Evolutionary conservation across 2,113 vertebrate species (phyloP), one percentile per base, ranked within the genome.

Genomic region (Apodemus speciosus): DNA sequence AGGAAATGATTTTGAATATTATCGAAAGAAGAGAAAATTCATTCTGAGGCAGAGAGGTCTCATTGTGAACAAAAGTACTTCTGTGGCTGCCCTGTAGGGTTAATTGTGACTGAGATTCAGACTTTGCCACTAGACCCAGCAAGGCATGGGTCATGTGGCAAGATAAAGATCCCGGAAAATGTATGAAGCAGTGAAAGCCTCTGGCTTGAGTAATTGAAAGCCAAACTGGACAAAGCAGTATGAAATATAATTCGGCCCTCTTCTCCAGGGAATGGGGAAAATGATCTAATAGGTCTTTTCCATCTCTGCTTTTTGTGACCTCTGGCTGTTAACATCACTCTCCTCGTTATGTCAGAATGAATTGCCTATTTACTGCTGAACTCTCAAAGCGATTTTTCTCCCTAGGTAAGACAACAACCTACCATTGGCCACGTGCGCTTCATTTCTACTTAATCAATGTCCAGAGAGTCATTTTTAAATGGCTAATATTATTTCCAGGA

Each of bases 291-390:
- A 80, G 58, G 92, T 83, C 85, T 72, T 96, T 88, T 62, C 66
- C 77, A 90, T 92, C 89, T 95, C 20, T 88, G 95, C 94, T n/a
- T 95, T 90, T 53, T 60, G 83, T 94, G 96, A 96, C 79, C 93
- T 75, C 69, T 73, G 13, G 58, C 71, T 90, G 90, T 95, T 96
- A 97, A 95, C 35, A 79, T 95, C 77, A 25, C 80, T 58, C 92
- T 97, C 95, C 60, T 95, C 2, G 0, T 94, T 97, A 93, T 88
- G 79, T 93, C 84, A 96, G 83, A 97, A 97, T 95, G 90, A 97
- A 95, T 35, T 91, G 46, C n/a, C 87, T 66, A n/a, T 95, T 97
- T 92, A 72, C 88, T 69, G 91, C 9, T 88, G 85, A 97, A 96
- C 49, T 96, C 90, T 43, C 83, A 90, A 84, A 68, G 88, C 0